phyloP scores from a whole-genome alignment of 2,888 invertebrate genomes.

The Blastobasis lacticolella region DNA sequence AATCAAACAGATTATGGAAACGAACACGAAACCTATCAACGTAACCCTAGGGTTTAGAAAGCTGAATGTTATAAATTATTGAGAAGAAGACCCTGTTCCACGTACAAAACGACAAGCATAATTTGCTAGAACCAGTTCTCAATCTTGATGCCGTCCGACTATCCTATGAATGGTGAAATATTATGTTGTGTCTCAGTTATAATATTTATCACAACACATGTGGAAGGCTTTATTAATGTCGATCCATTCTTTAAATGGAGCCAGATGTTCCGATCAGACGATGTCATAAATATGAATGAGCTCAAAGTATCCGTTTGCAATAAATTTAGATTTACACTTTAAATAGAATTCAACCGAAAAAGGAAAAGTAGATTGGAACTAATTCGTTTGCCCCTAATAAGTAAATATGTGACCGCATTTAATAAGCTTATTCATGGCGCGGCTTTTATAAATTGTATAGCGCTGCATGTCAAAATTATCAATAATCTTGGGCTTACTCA shows the following conservation, averaged over 20 bases:
- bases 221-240: conserved; percentile 18
- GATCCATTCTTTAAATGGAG: conserved; percentile 15
- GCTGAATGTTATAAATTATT: conserved; percentile 52
- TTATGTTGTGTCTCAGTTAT: conserved; percentile 11
- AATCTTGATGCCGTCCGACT: conserved; percentile 19
- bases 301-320: conserved; percentile 12
- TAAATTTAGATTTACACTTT: neutral
- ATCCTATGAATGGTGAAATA: conserved; percentile 19
- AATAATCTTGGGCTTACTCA: conserved; percentile 37
- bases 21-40: conserved; percentile 2
- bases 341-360: too few species aligned
- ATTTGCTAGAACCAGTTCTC: conserved; percentile 54
- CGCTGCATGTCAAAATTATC: conserved; percentile 42
- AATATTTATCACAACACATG: conserved; percentile 6
- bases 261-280: conserved; percentile 40
- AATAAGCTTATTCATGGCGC: conserved; percentile 9
- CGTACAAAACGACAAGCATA: conserved; percentile 45
- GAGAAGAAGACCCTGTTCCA: conserved; percentile 46
- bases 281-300: conserved; percentile 40
- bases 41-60: conserved; percentile 49
- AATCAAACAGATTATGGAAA: conserved; percentile 9
- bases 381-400: too few species aligned
- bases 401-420: neutral
- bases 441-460: conserved; percentile 24
- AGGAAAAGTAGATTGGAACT: too few species aligned